Evolutionary conservation across 1,140 invertebrate genomes (phyloP).

Genomic region (Chymomyza costata): DNA sequence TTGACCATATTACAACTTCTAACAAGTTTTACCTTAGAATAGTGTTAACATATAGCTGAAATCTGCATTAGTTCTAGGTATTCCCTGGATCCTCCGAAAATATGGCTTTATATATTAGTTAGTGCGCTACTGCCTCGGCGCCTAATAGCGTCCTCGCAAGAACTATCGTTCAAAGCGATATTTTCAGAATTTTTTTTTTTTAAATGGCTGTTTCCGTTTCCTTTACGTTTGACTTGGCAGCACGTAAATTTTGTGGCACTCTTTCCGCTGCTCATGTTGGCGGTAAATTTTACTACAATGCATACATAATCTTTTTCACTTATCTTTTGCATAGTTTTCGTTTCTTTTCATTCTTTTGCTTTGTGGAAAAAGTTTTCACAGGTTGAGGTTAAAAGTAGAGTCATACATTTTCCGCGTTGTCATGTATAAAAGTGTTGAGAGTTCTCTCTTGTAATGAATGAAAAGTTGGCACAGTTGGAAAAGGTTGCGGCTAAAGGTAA

Average conservation of each 20-base stretch:
- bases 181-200: too few relatives aligned
- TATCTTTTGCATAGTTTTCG: conserved; percentile 68
- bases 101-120: too few relatives aligned
- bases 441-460: conserved; percentile 46
- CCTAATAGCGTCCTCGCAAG: too few relatives aligned
- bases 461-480: conserved; percentile 42
- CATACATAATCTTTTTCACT: conserved; percentile 72
- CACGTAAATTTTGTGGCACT: conserved; percentile 59
- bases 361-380: conserved; percentile 49
- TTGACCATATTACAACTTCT: too few relatives aligned
- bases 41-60: too few relatives aligned
- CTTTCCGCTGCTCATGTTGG: conserved; percentile 45
- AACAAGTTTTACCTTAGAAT: too few relatives aligned
- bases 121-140: too few relatives aligned
- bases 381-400: conserved; percentile 60
- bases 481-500: conserved; percentile 34
- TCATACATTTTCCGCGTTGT: conserved; percentile 46
- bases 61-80: too few relatives aligned
- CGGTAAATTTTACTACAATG: conserved; percentile 68
- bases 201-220: conserved; percentile 62
- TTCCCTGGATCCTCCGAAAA: too few relatives aligned
- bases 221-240: conserved; percentile 62
- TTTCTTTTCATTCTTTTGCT: too few relatives aligned
- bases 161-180: too few relatives aligned
- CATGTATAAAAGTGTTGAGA: background rate